Base-by-base conservation (phyloP, 2,113 vertebrate species). In the Scortum barcoo region DNA sequence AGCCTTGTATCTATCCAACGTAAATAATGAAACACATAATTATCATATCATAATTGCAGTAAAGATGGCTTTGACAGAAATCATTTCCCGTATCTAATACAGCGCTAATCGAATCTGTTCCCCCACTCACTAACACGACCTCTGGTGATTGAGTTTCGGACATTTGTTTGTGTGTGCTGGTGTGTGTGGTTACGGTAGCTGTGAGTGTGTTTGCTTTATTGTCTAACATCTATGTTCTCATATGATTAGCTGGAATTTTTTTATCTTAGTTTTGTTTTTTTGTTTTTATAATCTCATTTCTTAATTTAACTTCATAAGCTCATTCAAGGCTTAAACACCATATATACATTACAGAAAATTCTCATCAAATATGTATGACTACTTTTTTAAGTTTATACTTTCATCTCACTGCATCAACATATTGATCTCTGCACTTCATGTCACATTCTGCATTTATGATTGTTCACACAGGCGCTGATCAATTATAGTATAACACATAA, bases 31-130 rank as follows among this genome's bases (percentile, higher is more conserved):
- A 99, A 98, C 96, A 97, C 97, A 96, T 98, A 97, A 99, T 99
- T 98, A 99, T 99, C 98, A 99, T 98, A 98, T 99, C 98, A 98
- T 99, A 98, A 98, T 98, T 98, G 98, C 97, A 96, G 97, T 97
- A 97, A 98, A 99, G 97, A 99, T 98, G 97, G 97, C 97, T 99
- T 98, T 99, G 98, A 99, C 98, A 98, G 98, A 98, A 99, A 98
- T 97, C 96, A 97, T 98, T 99, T 98, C 96, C 97, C 96, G 97
- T 97, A 97, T 98, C 98, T 98, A 99, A 98, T 98, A 97, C 97
- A 95, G 95, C 96, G 95, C 96, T 98, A 99, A 99, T 99, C 97
- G 95, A 97, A 99, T 99, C 97, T 97, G 97, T 98, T 98, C 97
- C 97, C 86, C 96, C 96, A 97, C 97, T 97, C 96, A 95, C 96